These are phyloP conservation scores for Pontoporia blainvillei DNA, from an alignment of 2,113 vertebrate genomes.

Conservation along the genomic window DNA sequence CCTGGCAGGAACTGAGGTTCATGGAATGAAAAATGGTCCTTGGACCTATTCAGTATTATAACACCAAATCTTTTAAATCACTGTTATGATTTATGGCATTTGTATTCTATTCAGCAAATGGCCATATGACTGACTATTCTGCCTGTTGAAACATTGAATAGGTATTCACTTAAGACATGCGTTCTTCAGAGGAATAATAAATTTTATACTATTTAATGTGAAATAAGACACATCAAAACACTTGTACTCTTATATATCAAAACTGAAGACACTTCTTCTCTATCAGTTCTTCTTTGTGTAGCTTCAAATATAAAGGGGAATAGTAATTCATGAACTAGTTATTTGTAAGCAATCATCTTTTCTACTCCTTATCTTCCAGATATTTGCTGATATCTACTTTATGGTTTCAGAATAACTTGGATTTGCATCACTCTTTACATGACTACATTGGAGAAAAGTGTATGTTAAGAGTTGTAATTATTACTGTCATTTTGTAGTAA, in stretches of 20 bases:
- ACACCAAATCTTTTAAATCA: slow-evolving; percentile 37
- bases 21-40: slow-evolving; percentile 20
- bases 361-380: neutral
- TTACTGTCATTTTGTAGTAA: neutral
- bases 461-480: neutral
- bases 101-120: slow-evolving; percentile 19
- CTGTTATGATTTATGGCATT: neutral
- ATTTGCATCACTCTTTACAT: neutral
- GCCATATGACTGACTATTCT: neutral
- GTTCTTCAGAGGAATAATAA: neutral
- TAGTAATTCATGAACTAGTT: neutral
- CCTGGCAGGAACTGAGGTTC: neutral
- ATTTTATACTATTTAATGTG: neutral
- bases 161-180: neutral
- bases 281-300: neutral
- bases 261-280: neutral
- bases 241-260: neutral
- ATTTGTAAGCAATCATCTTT: neutral
- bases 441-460: neutral
- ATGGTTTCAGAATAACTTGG: neutral
- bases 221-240: neutral
- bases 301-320: neutral
- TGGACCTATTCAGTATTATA: neutral
- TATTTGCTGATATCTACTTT: neutral
- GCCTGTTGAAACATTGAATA: neutral